Base-by-base conservation (phyloP, 2,888 invertebrate genomes). In the Melikaiella ostensackeni region DNA sequence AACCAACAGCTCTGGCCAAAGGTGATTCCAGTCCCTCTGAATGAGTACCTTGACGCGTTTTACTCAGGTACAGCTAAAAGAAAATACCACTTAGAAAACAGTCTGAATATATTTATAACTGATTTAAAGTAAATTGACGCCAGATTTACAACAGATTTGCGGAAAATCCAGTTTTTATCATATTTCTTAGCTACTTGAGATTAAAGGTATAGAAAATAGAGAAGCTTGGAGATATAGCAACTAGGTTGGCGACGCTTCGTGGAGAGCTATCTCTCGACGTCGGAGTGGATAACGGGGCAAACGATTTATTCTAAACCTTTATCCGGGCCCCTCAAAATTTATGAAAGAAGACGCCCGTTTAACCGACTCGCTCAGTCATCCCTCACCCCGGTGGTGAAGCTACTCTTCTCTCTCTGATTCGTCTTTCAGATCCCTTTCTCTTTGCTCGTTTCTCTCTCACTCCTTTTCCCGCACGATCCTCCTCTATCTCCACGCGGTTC, bases 341-440 rank as follows among this genome's bases (percentile, higher is more conserved):
- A 91, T 91, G 91, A 91, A 91, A 90, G 90, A 91, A 91, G 90
- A 89, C 88, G 88, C 88, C 88, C 89, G 89, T 89, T 90, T 90
- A 91, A 90, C 91, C 89, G 88, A 90, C 89, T 89, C 89, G 89
- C 87, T 91, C 89, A 89, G 89, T 90, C 91, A 90, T 91, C 89
- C 89, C 88, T 90, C 89, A 89, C 86, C 85, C 84, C 84, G 84
- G 87, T 86, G 87, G 86, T 86, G 87, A 87, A 86, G 84, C 85
- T 85, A 85, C 86, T 86, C 87, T 86, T 75, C 76, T 79, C 73
- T 80, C 81, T 82, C 84, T 82, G 75, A 73, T 76, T 77, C 81
- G 74, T 80, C 73, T 73, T 78, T 80, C 75, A 66, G 76, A 80
- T 81, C 79, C 66, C 77, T 81, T 76, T 73, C 79, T 78, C 66